Percentiles rank a stretch among this genome's conserved stretches.
Evolutionary conservation across 2,797 vertebrate genomes (phyloP).

Genomic region (Microchirus variegatus): DNA sequence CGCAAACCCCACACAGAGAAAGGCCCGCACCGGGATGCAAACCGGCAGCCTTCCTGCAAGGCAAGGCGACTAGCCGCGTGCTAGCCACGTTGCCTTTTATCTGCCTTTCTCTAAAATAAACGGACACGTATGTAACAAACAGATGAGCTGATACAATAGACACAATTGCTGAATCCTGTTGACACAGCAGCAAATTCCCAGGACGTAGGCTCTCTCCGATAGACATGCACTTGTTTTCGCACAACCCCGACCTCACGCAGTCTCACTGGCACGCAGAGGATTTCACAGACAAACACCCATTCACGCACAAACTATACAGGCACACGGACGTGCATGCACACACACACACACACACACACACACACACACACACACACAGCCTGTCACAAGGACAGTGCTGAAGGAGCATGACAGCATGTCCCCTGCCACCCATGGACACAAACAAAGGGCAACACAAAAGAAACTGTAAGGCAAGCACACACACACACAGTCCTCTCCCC

Average conservation of each 20-base stretch:
- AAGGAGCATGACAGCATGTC: conserved; percentile 71
- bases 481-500: conserved; percentile 39
- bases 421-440: conserved; percentile 64
- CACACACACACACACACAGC: conserved; percentile 22
- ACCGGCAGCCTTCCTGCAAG: too few relatives aligned
- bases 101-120: neutral
- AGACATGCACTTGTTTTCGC: conserved; percentile 65
- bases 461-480: conserved; percentile 49
- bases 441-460: conserved; percentile 68
- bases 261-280: conserved; percentile 55
- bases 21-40: too few relatives aligned
- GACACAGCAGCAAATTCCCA: conserved; percentile 43
- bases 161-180: conserved; percentile 29
- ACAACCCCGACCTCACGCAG: conserved; percentile 52
- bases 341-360: conserved; percentile 30
- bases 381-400: conserved; percentile 48
- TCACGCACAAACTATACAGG: conserved; percentile 8
- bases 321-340: conserved; percentile 7
- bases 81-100: neutral
- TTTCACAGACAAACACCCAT: conserved; percentile 48
- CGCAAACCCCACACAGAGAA: too few relatives aligned
- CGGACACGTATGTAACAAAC: neutral
- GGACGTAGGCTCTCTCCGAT: conserved; percentile 33
- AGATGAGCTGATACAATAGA: conserved; percentile 9
- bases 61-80: neutral